Evolutionary conservation across 2,113 vertebrate genomes (phyloP), one percentile per base, ranked within the genome.

Genomic region (Hyla sarda): DNA sequence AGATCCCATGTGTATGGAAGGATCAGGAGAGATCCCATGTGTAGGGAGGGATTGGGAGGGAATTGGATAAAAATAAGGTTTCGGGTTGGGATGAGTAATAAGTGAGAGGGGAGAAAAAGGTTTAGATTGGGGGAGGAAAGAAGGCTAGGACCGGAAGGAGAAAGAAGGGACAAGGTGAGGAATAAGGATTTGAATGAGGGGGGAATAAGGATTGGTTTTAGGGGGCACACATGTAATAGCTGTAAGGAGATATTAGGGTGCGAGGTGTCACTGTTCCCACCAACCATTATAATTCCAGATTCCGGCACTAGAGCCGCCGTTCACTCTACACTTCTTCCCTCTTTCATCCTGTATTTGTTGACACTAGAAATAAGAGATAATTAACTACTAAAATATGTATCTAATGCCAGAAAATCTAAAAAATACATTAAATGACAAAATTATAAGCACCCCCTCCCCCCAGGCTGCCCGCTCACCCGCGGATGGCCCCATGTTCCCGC

Each of bases 331-430:
- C 1, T 3, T 5, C 34, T 71, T 23, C 13, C 13, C 41, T 5
- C 78, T 82, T 82, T 82, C 8, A 74, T 74, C 54, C 32, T 82
- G 23, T 32, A 60, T 62, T 8, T 87, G 77, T 87, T 87, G 77
- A 87, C 77, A 50, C 78, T 82, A 74, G 85, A 87, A 62, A 87
- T 73, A 81, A 23, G n/a, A 23, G 23, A 81, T 87, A 17, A 72
- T 86, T 86, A 79, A 45, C 76, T 62, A 82, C 32, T 82, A 87
- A 82, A 82, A 87, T 87, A 81, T 82, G 69, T 54, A 74, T 80
- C 32, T 62, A 81, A 81, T 28, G 41, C 78, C 45, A 13, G 2
- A 81, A n/a, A 72, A 41, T 2, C 2, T 23, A 23, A n/a, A 77
- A 23, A 82, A 52, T 1, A 1, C 13, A 32, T 23, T 16, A 58